Base-by-base conservation (phyloP, 1,140 invertebrate species). In the Pogonognathellus flavescens region DNA sequence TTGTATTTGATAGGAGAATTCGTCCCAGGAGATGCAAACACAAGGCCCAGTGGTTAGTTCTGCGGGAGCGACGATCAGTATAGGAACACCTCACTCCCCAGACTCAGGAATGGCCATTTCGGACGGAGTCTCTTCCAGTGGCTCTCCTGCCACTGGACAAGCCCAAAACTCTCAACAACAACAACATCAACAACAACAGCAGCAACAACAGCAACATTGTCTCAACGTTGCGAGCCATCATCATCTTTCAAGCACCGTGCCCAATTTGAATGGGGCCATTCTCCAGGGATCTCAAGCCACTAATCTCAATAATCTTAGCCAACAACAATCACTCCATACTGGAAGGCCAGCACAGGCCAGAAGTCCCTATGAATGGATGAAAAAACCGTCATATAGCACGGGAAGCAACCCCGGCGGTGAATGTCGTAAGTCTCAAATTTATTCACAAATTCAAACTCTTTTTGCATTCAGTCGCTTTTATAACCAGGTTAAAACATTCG, bases 281-380 rank as follows among this genome's bases (percentile, higher is more conserved):
- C 49, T 88, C 82, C 49, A 55, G 20, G 83, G 83, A 84, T 86
- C 85, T 86, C 66, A 83, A 41, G 81, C 85, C 50, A 76, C 66
- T 49, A 88, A 87, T 88, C 88, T 88, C 86, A 88, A 84, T 86
- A 85, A 55, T 81, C 50, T 59, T 59, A 81, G 31, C 31, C 80
- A 81, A 81, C 80, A 86, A 76, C 80, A 85, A 66, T 84, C 86
- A 66, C 82, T 86, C 14, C 86, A 87, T 57, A 59, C 60, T 52
- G 41, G 52, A 86, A 91, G 93, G 89, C 95, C 95, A 16, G 92
- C 93, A 9, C 93, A 94, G 2, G 93, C 93, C 16, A 92, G 95
- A 16, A 95, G 94, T 81, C 96, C 95, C 0, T 97, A 94, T 90
- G 95, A 96, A 87, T 97, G 96, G 96, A 97, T 97, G 93, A 96